Conservation (phyloP, 2,797 vertebrate genomes). For the Graptemys geographica region DNA sequence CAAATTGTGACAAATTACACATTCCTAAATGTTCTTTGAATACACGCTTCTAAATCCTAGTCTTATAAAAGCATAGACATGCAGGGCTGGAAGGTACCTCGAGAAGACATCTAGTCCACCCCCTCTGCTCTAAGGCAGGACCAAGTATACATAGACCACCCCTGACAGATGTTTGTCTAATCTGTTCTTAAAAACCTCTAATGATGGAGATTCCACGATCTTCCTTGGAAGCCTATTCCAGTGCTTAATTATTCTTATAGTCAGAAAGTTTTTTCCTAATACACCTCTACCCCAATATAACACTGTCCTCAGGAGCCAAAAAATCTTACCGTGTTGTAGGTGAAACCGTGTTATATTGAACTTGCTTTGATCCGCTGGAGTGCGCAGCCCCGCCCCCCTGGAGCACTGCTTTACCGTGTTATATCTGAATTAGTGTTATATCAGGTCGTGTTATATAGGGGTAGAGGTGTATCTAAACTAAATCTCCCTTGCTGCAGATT, state of each 20-base stretch:
- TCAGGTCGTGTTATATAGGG: too few relatives aligned
- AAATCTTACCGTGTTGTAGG: too few relatives aligned
- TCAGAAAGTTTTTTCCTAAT: background rate
- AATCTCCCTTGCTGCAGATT: background rate
- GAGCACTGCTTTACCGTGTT: too few relatives aligned
- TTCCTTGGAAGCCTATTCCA: background rate
- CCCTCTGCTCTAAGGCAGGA: background rate
- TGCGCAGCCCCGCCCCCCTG: too few relatives aligned
- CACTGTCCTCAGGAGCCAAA: too few relatives aligned
- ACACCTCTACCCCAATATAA: too few relatives aligned
- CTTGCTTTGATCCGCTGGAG: too few relatives aligned
- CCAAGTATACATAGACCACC: background rate
- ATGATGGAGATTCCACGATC: background rate
- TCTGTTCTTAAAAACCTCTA: background rate
- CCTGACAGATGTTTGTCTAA: background rate
- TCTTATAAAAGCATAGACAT: background rate
- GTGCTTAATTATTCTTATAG: background rate
- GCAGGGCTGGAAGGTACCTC: background rate
- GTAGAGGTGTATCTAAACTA: too few relatives aligned
- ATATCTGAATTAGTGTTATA: too few relatives aligned
- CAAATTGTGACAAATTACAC: background rate
- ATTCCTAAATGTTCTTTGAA: background rate
- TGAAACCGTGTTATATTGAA: too few relatives aligned
- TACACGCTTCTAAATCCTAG: background rate
- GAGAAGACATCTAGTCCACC: background rate